Conservation (phyloP, 2,797 vertebrate species). For the Myoxocephalus aenaeus region DNA sequence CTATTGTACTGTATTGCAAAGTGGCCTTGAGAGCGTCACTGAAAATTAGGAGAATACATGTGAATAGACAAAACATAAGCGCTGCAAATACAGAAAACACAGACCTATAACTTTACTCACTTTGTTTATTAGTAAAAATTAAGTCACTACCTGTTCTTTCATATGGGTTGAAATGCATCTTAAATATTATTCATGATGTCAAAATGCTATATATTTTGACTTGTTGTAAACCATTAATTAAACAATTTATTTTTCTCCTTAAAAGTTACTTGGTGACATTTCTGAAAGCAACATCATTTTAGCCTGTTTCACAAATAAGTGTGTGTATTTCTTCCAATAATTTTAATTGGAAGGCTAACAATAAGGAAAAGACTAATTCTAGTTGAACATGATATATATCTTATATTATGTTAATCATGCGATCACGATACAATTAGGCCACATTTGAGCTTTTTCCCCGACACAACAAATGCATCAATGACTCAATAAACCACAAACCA, state of each 20-base stretch:
- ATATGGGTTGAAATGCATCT: not conserved
- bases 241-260: not conserved
- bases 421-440: accelerated
- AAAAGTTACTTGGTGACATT: not conserved
- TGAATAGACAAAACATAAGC: not conserved
- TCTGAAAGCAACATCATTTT: not conserved
- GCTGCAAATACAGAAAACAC: not conserved
- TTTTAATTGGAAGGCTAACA: not conserved
- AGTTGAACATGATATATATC: not conserved
- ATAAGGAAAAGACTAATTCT: not conserved
- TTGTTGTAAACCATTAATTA: not conserved
- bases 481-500: not conserved
- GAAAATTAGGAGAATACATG: not conserved
- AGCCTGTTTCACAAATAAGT: not conserved
- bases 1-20: no score
- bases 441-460: not conserved
- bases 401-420: not conserved
- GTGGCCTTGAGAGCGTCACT: not conserved
- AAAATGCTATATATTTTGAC: not conserved
- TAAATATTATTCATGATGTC: no score
- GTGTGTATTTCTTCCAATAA: not conserved
- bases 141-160: not conserved
- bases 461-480: not conserved
- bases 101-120: not conserved
- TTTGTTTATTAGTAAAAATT: not conserved